phyloP scores from a whole-genome alignment of 2,113 vertebrate genomes.

The Gulo gulo region DNA sequence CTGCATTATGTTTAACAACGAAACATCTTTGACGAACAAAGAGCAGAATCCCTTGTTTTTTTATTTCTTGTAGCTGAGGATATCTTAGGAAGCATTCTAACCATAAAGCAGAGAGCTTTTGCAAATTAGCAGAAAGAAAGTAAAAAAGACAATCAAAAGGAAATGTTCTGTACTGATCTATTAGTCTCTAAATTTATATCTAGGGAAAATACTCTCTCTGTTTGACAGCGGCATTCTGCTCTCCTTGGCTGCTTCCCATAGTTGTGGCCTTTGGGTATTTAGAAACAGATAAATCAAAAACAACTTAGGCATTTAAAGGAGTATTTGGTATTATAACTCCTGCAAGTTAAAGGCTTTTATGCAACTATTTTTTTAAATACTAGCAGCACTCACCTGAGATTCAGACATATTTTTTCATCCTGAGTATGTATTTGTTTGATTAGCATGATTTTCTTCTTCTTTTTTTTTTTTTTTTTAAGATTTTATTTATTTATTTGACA shows the following conservation, averaged over 20 bases:
- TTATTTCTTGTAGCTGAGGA: background rate
- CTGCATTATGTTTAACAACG: background rate
- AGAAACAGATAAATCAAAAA: conserved; percentile 21
- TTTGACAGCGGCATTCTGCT: conserved; percentile 22
- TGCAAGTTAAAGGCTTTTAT: background rate
- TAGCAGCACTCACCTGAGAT: background rate
- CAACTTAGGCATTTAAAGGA: background rate
- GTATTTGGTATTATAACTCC: background rate
- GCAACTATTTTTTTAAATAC: conserved; percentile 7
- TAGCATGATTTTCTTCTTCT: background rate
- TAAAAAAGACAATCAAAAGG: background rate
- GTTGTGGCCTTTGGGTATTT: background rate
- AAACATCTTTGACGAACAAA: background rate
- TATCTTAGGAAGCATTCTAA: background rate
- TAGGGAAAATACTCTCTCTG: background rate
- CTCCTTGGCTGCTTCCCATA: background rate
- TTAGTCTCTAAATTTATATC: conserved; percentile 37
- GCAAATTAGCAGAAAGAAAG: conserved; percentile 25
- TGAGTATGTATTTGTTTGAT: background rate
- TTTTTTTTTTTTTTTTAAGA: too few species aligned
- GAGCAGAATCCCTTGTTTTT: background rate
- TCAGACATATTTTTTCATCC: background rate
- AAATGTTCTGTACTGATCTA: background rate
- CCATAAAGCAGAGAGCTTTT: background rate
- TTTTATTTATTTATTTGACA: too few species aligned